phyloP scores from a whole-genome alignment of 1,140 invertebrate species.

The Halyomorpha halys region DNA sequence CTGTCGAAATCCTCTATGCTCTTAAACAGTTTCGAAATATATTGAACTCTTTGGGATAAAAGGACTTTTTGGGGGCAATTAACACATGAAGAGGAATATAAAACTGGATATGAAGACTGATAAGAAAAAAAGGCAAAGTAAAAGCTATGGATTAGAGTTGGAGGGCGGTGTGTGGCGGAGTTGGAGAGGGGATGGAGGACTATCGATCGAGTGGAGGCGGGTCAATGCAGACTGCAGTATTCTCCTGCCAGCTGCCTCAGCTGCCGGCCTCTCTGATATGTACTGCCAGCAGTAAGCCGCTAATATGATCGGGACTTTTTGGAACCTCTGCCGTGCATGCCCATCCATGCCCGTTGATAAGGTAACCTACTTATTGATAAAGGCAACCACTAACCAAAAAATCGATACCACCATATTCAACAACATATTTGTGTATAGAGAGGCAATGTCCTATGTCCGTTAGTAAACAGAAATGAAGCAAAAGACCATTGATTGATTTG shows the following conservation, averaged over 20 bases:
- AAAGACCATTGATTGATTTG: too few species aligned
- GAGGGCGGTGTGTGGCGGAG: background rate
- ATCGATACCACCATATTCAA: too few species aligned
- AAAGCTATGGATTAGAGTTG: background rate
- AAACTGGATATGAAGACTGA: too few species aligned
- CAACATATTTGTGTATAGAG: too few species aligned
- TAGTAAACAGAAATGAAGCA: too few species aligned
- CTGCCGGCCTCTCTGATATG: background rate
- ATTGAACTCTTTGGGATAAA: too few species aligned
- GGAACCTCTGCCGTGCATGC: slow-evolving; percentile 85
- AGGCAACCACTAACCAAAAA: too few species aligned
- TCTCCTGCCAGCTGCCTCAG: slow-evolving; percentile 2
- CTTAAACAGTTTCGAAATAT: too few species aligned
- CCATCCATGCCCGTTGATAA: slow-evolving; percentile 87
- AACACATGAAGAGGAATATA: too few species aligned
- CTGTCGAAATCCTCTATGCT: too few species aligned
- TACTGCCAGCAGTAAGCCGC: background rate
- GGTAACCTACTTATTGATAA: slow-evolving; percentile 41
- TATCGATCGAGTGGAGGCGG: background rate
- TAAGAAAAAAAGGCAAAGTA: background rate
- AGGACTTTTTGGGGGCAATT: too few species aligned
- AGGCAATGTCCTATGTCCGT: too few species aligned
- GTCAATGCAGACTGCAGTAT: slow-evolving; percentile 18
- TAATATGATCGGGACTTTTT: slow-evolving; percentile 82
- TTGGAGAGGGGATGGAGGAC: background rate